phyloP scores from a whole-genome alignment of 1,140 invertebrate species.

The Drosophila baimaii region DNA sequence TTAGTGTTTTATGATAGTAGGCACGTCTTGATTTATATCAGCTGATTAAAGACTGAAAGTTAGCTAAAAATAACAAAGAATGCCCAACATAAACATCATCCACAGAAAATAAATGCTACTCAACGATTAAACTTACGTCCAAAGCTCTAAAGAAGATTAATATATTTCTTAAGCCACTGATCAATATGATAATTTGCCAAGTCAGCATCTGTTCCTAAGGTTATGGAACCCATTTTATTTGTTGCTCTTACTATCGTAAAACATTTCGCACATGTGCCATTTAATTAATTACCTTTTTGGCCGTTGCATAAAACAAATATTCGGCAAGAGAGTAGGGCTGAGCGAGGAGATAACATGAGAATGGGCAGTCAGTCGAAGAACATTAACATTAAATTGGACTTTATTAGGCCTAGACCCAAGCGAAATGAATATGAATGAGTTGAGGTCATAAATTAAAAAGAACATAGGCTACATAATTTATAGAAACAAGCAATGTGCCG shows the following conservation, averaged over 20 bases:
- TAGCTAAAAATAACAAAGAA: not conserved
- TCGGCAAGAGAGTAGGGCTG: not conserved
- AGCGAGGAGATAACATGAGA: constrained; percentile 14
- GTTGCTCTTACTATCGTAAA: not conserved
- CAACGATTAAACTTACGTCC: too few relatives aligned
- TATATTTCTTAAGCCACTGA: not conserved
- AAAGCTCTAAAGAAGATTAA: not conserved
- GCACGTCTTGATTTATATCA: too few relatives aligned
- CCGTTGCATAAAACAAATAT: constrained; percentile 47
- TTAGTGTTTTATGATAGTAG: too few relatives aligned
- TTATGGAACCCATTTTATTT: constrained; percentile 15
- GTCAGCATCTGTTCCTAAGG: constrained; percentile 14
- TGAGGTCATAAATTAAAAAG: constrained; percentile 62
- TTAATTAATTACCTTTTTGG: constrained; percentile 51
- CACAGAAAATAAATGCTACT: not conserved
- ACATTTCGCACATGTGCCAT: constrained; percentile 36
- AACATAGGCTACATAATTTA: constrained; percentile 60
- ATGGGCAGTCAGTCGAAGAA: constrained; percentile 8
- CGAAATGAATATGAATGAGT: constrained; percentile 69
- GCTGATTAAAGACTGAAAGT: too few relatives aligned
- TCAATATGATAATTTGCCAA: constrained; percentile 8
- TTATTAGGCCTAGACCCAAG: constrained; percentile 44
- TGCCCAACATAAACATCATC: not conserved
- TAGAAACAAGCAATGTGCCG: constrained; percentile 24
- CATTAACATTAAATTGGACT: constrained; percentile 61